Percentiles rank a stretch among this genome's conserved stretches.
These are phyloP conservation scores for Elegia similella DNA, from an alignment of 2,888 invertebrate species.

Conservation along the genomic window DNA sequence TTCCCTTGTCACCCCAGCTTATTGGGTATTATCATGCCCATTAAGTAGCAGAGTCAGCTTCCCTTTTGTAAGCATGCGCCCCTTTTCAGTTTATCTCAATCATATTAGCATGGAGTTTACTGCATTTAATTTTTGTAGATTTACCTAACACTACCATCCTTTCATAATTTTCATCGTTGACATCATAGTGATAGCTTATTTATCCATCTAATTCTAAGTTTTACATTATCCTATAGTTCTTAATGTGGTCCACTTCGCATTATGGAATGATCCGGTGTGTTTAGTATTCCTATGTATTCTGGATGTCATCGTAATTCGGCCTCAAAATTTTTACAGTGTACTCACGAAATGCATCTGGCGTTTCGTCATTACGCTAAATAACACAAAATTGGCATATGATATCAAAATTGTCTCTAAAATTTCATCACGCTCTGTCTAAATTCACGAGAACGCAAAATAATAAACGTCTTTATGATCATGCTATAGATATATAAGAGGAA, in stretches of 20 bases:
- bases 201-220: slow-evolving; percentile 21
- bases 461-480: background rate
- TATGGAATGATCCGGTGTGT: slow-evolving; percentile 34
- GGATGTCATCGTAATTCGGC: slow-evolving; percentile 46
- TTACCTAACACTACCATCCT: slow-evolving; percentile 11
- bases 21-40: slow-evolving; percentile 30
- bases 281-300: slow-evolving; percentile 55
- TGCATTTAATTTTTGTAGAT: slow-evolving; percentile 19
- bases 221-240: slow-evolving; percentile 27
- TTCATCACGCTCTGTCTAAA: slow-evolving; percentile 56
- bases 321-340: slow-evolving; percentile 47
- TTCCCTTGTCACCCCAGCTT: slow-evolving; percentile 47
- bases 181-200: slow-evolving; percentile 20
- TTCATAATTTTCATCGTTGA: background rate
- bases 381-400: slow-evolving; percentile 58
- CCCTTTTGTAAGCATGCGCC: slow-evolving; percentile 41
- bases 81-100: slow-evolving; percentile 33
- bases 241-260: slow-evolving; percentile 27
- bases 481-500: too few relatives aligned
- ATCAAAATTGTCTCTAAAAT: slow-evolving; percentile 30
- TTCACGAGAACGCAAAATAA: background rate
- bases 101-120: slow-evolving; percentile 21
- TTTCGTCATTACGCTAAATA: slow-evolving; percentile 36
- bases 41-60: slow-evolving; percentile 25
- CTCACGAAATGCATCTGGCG: slow-evolving; percentile 36